These are phyloP conservation scores for Rhagologus leucostigma DNA, from an alignment of 2,113 vertebrate genomes.

Conservation along the genomic window DNA sequence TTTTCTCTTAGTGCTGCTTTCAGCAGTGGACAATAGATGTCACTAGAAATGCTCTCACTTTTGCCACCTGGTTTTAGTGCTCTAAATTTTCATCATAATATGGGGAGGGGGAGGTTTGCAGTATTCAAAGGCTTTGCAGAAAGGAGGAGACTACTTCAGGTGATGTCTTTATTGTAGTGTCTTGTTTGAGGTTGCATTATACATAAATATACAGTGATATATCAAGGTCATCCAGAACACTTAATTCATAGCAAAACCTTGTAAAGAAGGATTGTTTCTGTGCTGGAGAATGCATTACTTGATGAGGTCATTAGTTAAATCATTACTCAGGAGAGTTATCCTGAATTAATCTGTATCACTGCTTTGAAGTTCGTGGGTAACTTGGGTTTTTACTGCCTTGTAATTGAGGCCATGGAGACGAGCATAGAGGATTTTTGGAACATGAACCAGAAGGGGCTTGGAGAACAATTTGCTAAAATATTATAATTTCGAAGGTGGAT, in stretches of 20 bases:
- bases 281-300: not conserved
- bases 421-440: not conserved
- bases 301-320: not conserved
- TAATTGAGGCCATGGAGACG: not conserved
- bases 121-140: not conserved
- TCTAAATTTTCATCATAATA: not conserved
- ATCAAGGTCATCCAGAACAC: not conserved
- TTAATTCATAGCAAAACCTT: not conserved
- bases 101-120: fast-evolving
- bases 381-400: not conserved
- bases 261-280: not conserved
- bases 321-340: not conserved
- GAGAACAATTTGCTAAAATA: not conserved
- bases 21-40: not conserved
- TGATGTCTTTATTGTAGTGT: not conserved
- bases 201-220: not conserved
- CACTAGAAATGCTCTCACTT: not conserved
- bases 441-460: not conserved
- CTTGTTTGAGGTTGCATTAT: not conserved
- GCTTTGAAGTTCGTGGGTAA: constrained; percentile 10
- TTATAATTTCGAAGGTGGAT: not conserved
- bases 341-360: not conserved
- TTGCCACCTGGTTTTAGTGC: not conserved
- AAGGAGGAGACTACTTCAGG: not conserved
- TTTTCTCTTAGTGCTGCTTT: not conserved